Percentiles rank a stretch among this genome's conserved stretches.
Conservation (phyloP, 2,888 invertebrate species). For the Orgyia antiqua region DNA sequence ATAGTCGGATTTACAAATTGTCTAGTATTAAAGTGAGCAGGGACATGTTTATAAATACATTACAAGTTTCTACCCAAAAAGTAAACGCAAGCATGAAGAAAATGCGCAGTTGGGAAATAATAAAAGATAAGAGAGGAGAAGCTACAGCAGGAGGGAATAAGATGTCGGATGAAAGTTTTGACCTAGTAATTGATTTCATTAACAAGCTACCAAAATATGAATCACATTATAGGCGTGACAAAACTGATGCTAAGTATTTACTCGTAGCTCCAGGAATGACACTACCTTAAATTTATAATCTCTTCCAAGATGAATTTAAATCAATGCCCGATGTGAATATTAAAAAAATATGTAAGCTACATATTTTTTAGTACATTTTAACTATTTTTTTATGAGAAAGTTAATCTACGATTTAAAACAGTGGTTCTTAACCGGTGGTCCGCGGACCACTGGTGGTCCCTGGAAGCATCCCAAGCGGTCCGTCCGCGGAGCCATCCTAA, state of each 20-base stretch:
- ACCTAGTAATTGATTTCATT: conserved; percentile 12
- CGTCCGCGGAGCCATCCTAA: neutral
- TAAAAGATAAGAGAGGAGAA: conserved; percentile 10
- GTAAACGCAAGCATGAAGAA: conserved; percentile 7
- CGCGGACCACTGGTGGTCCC: conserved; percentile 1
- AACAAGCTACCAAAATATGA: conserved; percentile 14
- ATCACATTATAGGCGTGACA: conserved; percentile 12
- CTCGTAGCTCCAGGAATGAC: conserved; percentile 12
- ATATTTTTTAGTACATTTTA: neutral
- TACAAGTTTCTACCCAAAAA: conserved; percentile 11
- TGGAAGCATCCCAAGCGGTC: no score
- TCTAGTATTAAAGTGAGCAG: conserved; percentile 6
- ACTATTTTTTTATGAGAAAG: neutral
- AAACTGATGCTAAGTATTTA: conserved; percentile 9
- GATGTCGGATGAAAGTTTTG: conserved; percentile 6
- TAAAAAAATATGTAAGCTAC: no score
- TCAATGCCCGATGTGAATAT: no score
- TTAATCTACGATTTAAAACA: neutral
- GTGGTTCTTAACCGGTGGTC: neutral
- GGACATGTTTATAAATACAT: conserved; percentile 11
- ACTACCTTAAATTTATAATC: conserved; percentile 9
- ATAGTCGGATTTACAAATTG: conserved; percentile 5
- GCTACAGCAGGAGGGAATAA: conserved; percentile 10
- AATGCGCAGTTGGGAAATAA: conserved; percentile 3
- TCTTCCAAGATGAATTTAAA: conserved; percentile 11